Evolutionary conservation across 1,140 invertebrate genomes (phyloP), one percentile per base, ranked within the genome.

Genomic region (Nautilus pompilius): DNA sequence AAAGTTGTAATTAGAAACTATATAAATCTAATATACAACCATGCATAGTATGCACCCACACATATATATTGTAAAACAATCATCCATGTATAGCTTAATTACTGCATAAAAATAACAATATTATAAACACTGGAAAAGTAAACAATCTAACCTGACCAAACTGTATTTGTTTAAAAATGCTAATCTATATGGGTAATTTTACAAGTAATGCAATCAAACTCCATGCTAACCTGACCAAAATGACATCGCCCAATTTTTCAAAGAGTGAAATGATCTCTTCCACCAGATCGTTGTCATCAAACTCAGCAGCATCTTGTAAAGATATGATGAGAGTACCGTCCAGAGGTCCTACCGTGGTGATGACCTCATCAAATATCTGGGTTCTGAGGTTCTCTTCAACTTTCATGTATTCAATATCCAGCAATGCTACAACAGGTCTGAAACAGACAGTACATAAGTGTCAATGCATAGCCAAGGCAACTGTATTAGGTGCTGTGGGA

Each of bases 281-380:
- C 68, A 91, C 87, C 66, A 89, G 87, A 5, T 86, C 75, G 36
- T 78, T 75, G 30, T 75, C 70, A 20, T 73, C 71, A 67, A 78
- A 71, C 29, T 80, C 78, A 15, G 66, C 73, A 17, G 75, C 72
- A 15, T 65, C 51, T 45, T 74, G 72, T 41, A 87, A 85, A 72
- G 89, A 88, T 1, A 98, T 87, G 58, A 97, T 88, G 65, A 98
- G 89, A 17, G 94, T 96, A n/a, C 91, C 92, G 86, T 99, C 95
- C 2, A 93, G 91, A n/a, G 96, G 95, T 8, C 95, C 96, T 36
- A 95, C 84, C 74, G 92, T 88, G 63, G 87, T 85, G 22, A 98
- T 90, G 0, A 96, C 91, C 78, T 94, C 88, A 74, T 90, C 87
- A 70, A 97, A 93, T 13, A 95, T 88, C 33, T 76, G 84, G 73